Conservation (phyloP, 2,797 vertebrate genomes). For the Tiaroga cobitis region DNA sequence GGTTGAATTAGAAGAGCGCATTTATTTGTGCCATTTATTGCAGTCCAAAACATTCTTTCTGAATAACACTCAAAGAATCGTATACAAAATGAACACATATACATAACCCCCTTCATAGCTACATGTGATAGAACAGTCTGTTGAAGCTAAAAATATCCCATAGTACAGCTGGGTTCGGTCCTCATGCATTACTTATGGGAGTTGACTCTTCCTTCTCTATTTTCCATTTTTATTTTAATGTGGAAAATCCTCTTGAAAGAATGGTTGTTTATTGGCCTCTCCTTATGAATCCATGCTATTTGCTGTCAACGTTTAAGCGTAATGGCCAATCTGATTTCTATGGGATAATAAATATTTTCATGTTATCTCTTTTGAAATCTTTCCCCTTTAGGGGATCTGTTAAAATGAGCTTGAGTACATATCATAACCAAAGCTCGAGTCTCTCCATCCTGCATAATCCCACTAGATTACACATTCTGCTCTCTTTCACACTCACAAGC, state of each 20-base stretch:
- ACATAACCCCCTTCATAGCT: conserved; percentile 18
- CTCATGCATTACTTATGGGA: conserved; percentile 80
- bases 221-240: conserved; percentile 48
- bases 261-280: not conserved
- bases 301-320: not conserved
- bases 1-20: not conserved
- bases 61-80: not conserved
- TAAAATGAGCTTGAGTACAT: not conserved
- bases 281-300: conserved; percentile 17
- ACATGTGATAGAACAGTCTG: conserved; percentile 32
- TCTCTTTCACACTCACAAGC: conserved; percentile 24
- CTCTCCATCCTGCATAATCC: conserved; percentile 16
- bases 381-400: conserved; percentile 27
- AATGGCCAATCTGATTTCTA: not conserved
- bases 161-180: conserved; percentile 34
- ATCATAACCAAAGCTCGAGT: conserved; percentile 34
- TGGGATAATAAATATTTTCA: conserved; percentile 18
- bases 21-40: not conserved
- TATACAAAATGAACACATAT: conserved; percentile 1
- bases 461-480: conserved; percentile 35
- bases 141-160: conserved; percentile 42
- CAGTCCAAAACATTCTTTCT: not conserved
- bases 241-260: conserved; percentile 43
- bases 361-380: conserved; percentile 15
- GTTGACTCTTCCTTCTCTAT: conserved; percentile 61